Percentiles rank a stretch among this genome's conserved stretches.
Evolutionary conservation across 2,797 vertebrate species (phyloP).

Genomic region (Luscinia megarhynchos): DNA sequence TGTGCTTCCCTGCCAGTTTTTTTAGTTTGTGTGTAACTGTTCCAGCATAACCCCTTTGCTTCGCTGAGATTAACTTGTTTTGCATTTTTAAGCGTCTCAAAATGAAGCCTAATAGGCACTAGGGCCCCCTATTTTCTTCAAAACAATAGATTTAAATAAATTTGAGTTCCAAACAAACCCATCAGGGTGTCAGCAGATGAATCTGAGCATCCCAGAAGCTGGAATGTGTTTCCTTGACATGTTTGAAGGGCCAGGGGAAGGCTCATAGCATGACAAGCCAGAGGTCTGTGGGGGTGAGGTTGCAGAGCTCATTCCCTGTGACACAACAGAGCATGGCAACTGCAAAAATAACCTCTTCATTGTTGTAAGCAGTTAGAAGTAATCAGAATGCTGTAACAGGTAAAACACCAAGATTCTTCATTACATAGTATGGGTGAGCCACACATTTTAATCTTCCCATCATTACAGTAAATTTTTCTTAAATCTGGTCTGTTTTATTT

Average conservation of each 20-base stretch:
- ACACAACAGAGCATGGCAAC: not conserved
- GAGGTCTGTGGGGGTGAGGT: not conserved
- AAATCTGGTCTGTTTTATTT: not conserved
- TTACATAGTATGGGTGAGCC: not conserved
- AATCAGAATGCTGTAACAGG: not conserved
- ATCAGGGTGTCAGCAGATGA: not conserved
- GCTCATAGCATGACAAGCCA: not conserved
- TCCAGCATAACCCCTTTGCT: not conserved
- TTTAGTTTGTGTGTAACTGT: not conserved
- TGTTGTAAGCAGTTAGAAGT: not conserved
- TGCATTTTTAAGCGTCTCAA: not conserved
- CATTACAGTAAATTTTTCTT: not conserved
- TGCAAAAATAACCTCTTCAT: not conserved
- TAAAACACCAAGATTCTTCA: not conserved
- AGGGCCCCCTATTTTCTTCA: not conserved
- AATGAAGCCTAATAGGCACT: not conserved
- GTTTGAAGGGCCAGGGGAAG: not conserved
- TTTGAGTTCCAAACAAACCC: not conserved
- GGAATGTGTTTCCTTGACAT: not conserved
- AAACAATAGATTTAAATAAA: conserved; percentile 12
- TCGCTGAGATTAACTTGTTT: not conserved
- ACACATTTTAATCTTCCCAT: not conserved
- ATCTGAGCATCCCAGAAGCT: not conserved
- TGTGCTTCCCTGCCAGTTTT: not conserved
- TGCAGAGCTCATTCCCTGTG: not conserved